Base-by-base conservation (phyloP, 1,140 invertebrate species). In the Drosophila baimaii region DNA sequence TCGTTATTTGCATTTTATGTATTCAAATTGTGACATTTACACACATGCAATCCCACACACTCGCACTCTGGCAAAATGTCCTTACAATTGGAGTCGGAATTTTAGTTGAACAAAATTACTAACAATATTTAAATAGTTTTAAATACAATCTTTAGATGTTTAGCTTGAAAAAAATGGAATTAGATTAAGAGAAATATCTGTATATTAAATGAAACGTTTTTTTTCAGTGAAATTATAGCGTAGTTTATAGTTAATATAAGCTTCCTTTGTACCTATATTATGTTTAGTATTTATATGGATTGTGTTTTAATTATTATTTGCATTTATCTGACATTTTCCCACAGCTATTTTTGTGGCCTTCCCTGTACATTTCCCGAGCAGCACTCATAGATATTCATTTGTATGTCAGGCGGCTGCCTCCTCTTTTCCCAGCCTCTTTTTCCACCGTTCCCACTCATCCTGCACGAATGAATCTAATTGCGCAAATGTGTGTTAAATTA, bases 401-500 rank as follows among this genome's bases (percentile, higher is more conserved):
- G 84, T 88, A 44, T 86, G 82, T 88, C 84, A 86, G 66, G 64
- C 41, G 73, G 35, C 61, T 59, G 54, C 55, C 41, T 55, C 44
- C 21, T 61, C 13, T 68, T 51, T 68, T 31, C 61, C 56, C 44
- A 41, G 51, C 37, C 43, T 59, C 35, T 7, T 21, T 31, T 69
- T 49, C 21, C 35, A 19, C 46, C 59, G 9, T 21, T 61, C 21
- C 56, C 69, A 52, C 54, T 76, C 62, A 37, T 78, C 46, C 76
- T 72, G 83, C 83, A 88, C 83, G 83, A 88, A 88, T 88, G 84
- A 88, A 89, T 88, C 80, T 88, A 88, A 88, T 88, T 89, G 83
- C 83, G 83, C 83, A 88, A 88, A 88, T 88, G 84, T 88, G 83
- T 88, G 83, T 88, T 88, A 88, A 88, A 88, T 88, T 88, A 88